Percentiles rank a stretch among this genome's conserved stretches.
phyloP scores from a whole-genome alignment of 35 echinoderm and acorn worm genomes.

The Eucidaris tribuloides region DNA sequence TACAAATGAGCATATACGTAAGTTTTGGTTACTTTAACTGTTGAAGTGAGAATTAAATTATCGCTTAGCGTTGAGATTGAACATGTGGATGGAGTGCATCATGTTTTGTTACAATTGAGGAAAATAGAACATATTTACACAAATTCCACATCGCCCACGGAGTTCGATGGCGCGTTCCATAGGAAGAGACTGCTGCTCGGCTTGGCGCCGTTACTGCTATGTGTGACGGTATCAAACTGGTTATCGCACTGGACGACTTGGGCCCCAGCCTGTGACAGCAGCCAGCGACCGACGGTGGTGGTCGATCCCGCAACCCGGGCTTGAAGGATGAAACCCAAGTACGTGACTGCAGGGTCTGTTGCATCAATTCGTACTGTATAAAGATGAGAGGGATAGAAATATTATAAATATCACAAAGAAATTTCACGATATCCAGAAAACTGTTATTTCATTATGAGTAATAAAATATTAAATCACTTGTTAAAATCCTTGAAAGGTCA shows the following conservation, averaged over 20 bases:
- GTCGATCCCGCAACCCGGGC: background rate
- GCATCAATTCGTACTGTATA: background rate
- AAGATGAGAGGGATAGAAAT: background rate
- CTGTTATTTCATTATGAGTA: no score
- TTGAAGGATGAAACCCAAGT: conserved; percentile 3
- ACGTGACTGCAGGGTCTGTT: background rate
- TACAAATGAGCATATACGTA: no score
- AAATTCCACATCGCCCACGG: background rate
- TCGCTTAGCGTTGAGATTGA: no score
- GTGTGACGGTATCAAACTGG: background rate
- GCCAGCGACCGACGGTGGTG: background rate
- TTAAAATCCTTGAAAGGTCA: no score
- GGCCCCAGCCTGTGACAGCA: background rate
- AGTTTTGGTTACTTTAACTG: no score
- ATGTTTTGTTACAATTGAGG: no score
- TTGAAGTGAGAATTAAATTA: no score
- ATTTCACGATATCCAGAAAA: background rate
- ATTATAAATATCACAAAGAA: background rate
- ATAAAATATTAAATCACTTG: no score
- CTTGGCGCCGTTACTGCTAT: background rate
- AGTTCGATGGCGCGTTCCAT: background rate
- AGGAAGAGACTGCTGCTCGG: background rate
- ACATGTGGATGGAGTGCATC: no score
- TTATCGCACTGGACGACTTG: background rate
- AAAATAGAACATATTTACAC: no score